These are phyloP conservation scores for Synanthedon tipuliformis DNA, from an alignment of 2,888 invertebrate species.

Conservation along the genomic window DNA sequence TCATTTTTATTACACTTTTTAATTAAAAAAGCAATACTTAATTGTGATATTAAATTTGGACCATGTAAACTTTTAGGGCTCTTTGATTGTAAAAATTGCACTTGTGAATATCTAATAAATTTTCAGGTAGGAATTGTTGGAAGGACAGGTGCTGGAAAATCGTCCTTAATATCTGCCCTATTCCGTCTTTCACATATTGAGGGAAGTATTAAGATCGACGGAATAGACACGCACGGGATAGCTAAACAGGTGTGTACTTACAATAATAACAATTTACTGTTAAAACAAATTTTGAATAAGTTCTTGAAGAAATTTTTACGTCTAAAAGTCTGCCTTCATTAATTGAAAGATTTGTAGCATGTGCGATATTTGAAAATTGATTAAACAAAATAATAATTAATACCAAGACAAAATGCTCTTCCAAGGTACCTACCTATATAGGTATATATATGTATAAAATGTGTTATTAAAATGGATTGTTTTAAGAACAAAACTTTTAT, in stretches of 20 bases:
- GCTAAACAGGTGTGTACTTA: conserved; percentile 62
- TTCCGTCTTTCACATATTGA: conserved; percentile 78
- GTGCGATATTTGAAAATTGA: too few relatives aligned
- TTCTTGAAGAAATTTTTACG: too few relatives aligned
- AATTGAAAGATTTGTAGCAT: conserved; percentile 35
- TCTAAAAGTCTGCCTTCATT: conserved; percentile 4
- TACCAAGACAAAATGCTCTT: too few relatives aligned
- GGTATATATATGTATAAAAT: too few relatives aligned
- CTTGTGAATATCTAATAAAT: neutral
- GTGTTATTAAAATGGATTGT: neutral
- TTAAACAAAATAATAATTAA: too few relatives aligned
- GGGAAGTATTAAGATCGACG: conserved; percentile 81
- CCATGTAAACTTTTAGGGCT: neutral
- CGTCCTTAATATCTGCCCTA: conserved; percentile 80
- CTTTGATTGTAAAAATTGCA: neutral
- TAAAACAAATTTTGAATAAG: too few relatives aligned
- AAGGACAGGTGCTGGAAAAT: conserved; percentile 88
- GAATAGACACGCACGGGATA: conserved; percentile 70
- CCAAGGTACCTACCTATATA: too few relatives aligned
- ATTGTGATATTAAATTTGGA: too few relatives aligned
- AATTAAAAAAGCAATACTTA: neutral
- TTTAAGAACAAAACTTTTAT: neutral
- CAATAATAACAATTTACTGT: too few relatives aligned
- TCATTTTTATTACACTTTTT: neutral
- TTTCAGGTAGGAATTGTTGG: conserved; percentile 81